Percentiles rank a stretch among this genome's conserved stretches.
These are phyloP conservation scores for Trichacis sp. DNA, from an alignment of 2,888 invertebrate species.

Conservation along the genomic window DNA sequence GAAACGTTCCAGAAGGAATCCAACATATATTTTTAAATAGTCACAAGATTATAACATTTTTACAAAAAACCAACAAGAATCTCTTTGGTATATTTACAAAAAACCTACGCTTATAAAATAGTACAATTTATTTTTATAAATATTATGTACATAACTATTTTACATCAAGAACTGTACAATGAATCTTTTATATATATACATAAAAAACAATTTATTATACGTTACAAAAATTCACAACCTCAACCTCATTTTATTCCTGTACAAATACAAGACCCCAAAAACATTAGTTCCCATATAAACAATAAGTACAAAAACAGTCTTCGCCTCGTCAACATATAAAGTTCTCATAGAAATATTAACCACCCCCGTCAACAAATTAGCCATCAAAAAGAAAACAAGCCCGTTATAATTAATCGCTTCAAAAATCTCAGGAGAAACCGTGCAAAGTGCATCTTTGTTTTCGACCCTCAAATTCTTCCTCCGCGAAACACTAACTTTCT, in stretches of 20 bases:
- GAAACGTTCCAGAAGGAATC: too few species aligned
- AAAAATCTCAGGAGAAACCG: slow-evolving; percentile 72
- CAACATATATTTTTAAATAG: too few species aligned
- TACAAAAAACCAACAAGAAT: too few species aligned
- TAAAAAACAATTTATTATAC: slow-evolving; percentile 5
- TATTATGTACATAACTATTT: slow-evolving; percentile 11
- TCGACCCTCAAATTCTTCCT: slow-evolving; percentile 11
- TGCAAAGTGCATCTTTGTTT: slow-evolving; percentile 26
- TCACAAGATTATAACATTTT: too few species aligned
- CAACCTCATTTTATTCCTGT: slow-evolving; percentile 52
- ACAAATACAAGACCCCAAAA: slow-evolving; percentile 49
- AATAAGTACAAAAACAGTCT: slow-evolving; percentile 54
- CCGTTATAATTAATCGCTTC: slow-evolving; percentile 85
- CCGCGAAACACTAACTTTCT: not conserved
- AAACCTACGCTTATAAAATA: not conserved
- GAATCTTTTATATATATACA: too few species aligned
- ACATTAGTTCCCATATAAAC: slow-evolving; percentile 56
- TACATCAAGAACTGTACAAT: not conserved
- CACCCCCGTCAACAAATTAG: slow-evolving; percentile 87
- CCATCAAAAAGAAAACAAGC: slow-evolving; percentile 83
- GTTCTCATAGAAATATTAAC: slow-evolving; percentile 82
- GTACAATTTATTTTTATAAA: not conserved
- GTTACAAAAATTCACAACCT: slow-evolving; percentile 47
- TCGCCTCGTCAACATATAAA: slow-evolving; percentile 65
- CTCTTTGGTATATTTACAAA: too few species aligned